Conservation (phyloP, 2,113 vertebrate genomes). For the Gambusia affinis region DNA sequence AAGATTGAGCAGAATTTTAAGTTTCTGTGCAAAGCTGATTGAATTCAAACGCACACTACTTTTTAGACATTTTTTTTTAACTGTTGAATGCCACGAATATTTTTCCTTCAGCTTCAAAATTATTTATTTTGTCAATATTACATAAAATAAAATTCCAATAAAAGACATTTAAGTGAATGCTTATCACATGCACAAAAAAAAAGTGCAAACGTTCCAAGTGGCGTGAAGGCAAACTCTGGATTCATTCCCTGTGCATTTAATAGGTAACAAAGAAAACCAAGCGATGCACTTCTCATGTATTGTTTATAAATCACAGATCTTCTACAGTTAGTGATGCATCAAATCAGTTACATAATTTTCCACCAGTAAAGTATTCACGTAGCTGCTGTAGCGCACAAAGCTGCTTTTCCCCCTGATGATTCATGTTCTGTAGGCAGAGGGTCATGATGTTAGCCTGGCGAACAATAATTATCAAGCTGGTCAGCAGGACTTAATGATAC, state of each 20-base stretch:
- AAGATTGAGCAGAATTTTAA: background rate
- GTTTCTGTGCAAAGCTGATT: background rate
- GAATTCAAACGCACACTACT: background rate
- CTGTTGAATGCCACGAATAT: background rate
- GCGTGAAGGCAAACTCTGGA: slow-evolving; percentile 3
- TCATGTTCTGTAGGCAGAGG: slow-evolving; percentile 70
- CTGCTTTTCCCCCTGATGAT: slow-evolving; percentile 56
- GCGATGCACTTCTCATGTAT: background rate
- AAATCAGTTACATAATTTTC: slow-evolving; percentile 43
- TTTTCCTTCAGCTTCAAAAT: background rate
- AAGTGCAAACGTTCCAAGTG: background rate
- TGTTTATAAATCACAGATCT: slow-evolving; percentile 16
- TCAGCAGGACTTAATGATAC: slow-evolving; percentile 50
- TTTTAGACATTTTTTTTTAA: background rate
- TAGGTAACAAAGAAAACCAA: slow-evolving; percentile 1
- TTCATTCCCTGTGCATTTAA: background rate
- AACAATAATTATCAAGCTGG: slow-evolving; percentile 63
- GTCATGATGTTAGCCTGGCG: slow-evolving; percentile 46
- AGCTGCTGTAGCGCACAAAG: slow-evolving; percentile 45
- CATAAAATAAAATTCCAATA: background rate
- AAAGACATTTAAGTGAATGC: background rate
- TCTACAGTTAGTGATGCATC: slow-evolving; percentile 23
- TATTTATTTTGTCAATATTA: background rate
- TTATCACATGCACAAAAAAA: background rate
- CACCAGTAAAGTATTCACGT: slow-evolving; percentile 30